Evolutionary conservation across 1,140 invertebrate genomes (phyloP).

Genomic region (Drosophila busckii): DNA sequence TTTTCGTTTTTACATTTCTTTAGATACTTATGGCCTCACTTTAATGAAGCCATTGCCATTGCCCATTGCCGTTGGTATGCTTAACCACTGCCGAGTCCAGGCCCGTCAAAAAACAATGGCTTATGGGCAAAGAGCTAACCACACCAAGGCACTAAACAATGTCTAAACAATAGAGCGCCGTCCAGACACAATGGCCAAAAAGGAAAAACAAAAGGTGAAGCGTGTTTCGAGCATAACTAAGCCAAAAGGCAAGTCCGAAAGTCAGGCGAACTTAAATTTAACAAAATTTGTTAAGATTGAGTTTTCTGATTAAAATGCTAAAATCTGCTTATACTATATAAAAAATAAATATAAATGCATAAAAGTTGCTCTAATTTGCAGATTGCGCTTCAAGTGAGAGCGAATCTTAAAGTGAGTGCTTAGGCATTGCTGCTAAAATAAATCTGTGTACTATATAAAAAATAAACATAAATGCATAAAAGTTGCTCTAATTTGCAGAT

Average conservation of each 20-base stretch:
- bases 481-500: too few species aligned
- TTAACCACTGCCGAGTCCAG: conserved; percentile 36
- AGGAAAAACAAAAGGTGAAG: conserved; percentile 24
- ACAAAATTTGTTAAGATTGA: too few species aligned
- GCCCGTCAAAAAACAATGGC: conserved; percentile 40
- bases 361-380: too few species aligned
- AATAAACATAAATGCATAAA: too few species aligned
- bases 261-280: conserved; percentile 2
- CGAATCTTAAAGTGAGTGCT: conserved; percentile 1
- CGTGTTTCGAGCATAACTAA: too few species aligned
- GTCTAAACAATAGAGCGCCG: conserved; percentile 6
- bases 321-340: too few species aligned
- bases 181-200: conserved; percentile 40
- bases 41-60: conserved; percentile 55
- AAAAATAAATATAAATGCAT: neutral
- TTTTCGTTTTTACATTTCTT: conserved; percentile 27
- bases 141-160: conserved; percentile 35
- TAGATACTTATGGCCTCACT: conserved; percentile 1
- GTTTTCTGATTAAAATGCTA: too few species aligned
- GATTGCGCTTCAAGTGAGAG: conserved; percentile 4
- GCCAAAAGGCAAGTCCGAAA: too few species aligned
- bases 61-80: conserved; percentile 7
- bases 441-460: conserved; percentile 19
- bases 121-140: conserved; percentile 38
- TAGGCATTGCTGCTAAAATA: conserved; percentile 11